Evolutionary conservation across 2,113 vertebrate species (phyloP), one percentile per base, ranked within the genome.

Genomic region (Clarias gariepinus): DNA sequence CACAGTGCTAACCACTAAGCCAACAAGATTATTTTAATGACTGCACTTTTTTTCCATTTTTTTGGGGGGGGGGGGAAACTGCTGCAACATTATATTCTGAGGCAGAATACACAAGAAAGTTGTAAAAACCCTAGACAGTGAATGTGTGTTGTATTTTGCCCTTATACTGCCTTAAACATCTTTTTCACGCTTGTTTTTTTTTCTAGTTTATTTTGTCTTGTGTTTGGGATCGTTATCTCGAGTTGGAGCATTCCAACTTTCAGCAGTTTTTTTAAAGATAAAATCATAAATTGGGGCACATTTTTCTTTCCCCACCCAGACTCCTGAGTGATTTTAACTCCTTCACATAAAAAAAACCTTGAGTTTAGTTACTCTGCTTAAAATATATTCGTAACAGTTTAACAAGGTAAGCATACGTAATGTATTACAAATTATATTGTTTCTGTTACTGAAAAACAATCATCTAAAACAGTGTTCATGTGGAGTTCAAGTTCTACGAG

Each of bases 391-490:
- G 25, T 36, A 19, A 23, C 15, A 13, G 36, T 30, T 52, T 53
- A 58, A 55, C 36, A 47, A 52, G n/a, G 9, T 11, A 79, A 81
- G 19, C 9, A 23, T 36, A 61, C 7, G 30, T 36, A 33, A 19
- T 15, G 57, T 11, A 41, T 7, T 47, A 12, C 60, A 63, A n/a
- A 82, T 52, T n/a, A 18, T 64, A 82, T 13, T 36, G 57, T 81
- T 41, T 25, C 5, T 10, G 76, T 30, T 79, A 36, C 18, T 61
- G 58, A n/a, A 63, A 63, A 25, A 63, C 1, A 12, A 36, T 13
- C 47, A 23, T 41, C 30, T 55, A 81, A 47, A 47, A 63, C 19
- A 81, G 33, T 64, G 33, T 81, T 86, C 57, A 86, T 81, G 69
- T 57, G n/a, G n/a, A 79, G 57, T 58, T 58, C 19, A 16, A 55